phyloP scores from a whole-genome alignment of 2,113 vertebrate species.

The Perognathus longimembris region DNA sequence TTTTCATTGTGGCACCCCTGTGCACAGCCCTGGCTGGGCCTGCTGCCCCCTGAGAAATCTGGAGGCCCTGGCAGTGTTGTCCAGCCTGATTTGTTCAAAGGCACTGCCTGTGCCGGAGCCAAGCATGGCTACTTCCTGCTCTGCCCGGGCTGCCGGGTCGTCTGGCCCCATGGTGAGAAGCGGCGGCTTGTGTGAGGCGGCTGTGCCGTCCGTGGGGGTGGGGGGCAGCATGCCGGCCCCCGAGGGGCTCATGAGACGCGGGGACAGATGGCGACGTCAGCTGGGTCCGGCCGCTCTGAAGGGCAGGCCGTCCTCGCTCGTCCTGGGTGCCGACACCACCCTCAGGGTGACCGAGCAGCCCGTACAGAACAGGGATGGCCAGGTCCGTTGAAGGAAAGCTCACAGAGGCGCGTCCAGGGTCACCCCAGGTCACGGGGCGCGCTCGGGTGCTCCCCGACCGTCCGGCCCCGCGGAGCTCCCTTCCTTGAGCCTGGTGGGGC shows the following conservation, averaged over 20 bases:
- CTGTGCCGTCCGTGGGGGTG: no score
- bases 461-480: no score
- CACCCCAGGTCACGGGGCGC: neutral
- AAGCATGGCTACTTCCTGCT: neutral
- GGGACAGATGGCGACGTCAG: neutral
- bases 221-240: neutral
- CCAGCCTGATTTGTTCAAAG: neutral
- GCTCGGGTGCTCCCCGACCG: no score
- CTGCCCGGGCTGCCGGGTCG: neutral
- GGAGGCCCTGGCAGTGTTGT: neutral
- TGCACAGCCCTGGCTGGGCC: neutral
- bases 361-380: neutral
- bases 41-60: neutral
- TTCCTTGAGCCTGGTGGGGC: neutral
- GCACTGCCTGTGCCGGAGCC: neutral
- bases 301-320: neutral
- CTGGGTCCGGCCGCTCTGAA: neutral
- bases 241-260: neutral
- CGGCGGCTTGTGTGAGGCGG: neutral
- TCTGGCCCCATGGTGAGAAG: neutral
- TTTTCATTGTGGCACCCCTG: rapidly evolving
- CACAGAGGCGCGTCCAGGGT: neutral
- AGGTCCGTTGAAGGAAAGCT: neutral
- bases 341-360: neutral
- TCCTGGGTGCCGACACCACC: neutral